A percentile compares a stretch with the other conserved stretches of the same genome.
These are phyloP conservation scores for Octonoba sinensis DNA, from an alignment of 2,888 invertebrate genomes.

Conservation along the genomic window DNA sequence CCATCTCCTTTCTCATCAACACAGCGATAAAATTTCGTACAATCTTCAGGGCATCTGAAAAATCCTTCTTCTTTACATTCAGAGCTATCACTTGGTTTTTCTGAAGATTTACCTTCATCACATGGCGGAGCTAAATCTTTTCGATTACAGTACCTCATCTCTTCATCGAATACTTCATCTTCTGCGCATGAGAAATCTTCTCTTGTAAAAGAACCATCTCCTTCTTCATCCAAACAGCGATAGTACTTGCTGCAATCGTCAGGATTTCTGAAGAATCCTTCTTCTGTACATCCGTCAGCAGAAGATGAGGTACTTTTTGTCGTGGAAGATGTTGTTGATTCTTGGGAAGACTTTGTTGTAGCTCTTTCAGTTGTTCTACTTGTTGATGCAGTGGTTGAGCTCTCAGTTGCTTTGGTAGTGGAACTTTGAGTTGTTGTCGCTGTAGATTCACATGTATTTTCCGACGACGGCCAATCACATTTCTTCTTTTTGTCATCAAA, in stretches of 20 bases:
- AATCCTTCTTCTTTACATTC: conserved; percentile 63
- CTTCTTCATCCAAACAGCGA: conserved; percentile 63
- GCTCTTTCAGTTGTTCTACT: not conserved
- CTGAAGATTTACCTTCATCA: not conserved
- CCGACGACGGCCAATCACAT: conserved; percentile 84
- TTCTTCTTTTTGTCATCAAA: conserved; percentile 76
- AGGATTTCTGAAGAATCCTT: conserved; percentile 66
- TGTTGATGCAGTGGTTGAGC: not conserved
- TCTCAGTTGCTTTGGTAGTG: not conserved
- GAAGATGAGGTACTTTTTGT: not conserved
- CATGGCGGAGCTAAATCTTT: conserved; percentile 51
- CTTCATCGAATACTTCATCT: conserved; percentile 61
- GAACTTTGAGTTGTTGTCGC: conserved; percentile 12
- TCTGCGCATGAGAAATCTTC: conserved; percentile 54
- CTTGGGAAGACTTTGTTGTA: not conserved
- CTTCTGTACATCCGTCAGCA: conserved; percentile 56
- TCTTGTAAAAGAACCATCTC: conserved; percentile 39
- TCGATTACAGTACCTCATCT: conserved; percentile 53
- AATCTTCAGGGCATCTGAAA: conserved; percentile 64
- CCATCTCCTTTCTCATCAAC: conserved; percentile 50
- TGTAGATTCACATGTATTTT: conserved; percentile 79
- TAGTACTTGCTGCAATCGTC: conserved; percentile 66
- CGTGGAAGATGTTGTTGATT: conserved; percentile 3
- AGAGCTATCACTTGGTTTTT: not conserved
- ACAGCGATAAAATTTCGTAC: conserved; percentile 65